Evolutionary conservation across 2,888 invertebrate species (phyloP).

Genomic region (Melipona beecheii): DNA sequence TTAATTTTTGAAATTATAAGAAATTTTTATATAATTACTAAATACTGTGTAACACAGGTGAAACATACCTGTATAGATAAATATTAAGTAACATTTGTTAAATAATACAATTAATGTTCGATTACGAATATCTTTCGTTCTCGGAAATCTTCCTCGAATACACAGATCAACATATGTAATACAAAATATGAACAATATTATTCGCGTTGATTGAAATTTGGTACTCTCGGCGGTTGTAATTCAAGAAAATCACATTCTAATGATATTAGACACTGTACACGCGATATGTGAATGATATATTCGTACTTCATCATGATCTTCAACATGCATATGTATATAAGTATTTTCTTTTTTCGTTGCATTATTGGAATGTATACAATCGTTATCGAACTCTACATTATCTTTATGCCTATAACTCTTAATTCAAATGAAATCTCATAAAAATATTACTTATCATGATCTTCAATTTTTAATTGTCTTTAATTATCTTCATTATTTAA

Average conservation of each 20-base stretch:
- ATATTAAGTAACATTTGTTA: neutral
- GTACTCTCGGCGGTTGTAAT: conserved; percentile 18
- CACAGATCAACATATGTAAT: neutral
- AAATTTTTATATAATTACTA: too few species aligned
- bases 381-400: neutral
- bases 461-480: neutral
- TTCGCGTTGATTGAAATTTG: neutral
- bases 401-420: neutral
- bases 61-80: neutral
- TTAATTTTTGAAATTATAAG: neutral
- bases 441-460: neutral
- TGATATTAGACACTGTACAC: conserved; percentile 22
- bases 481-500: neutral
- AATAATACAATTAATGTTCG: neutral
- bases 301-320: conserved; percentile 16
- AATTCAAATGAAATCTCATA: neutral
- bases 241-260: conserved; percentile 27
- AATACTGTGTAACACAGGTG: neutral
- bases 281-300: conserved; percentile 41
- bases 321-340: conserved; percentile 11
- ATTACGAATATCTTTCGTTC: neutral
- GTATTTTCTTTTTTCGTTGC: neutral
- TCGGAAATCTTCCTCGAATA: neutral
- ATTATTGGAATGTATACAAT: conserved; percentile 5
- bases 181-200: neutral